Evolutionary conservation across 2,888 invertebrate genomes (phyloP), one percentile per base, ranked within the genome.

Genomic region (Empis stercorea): DNA sequence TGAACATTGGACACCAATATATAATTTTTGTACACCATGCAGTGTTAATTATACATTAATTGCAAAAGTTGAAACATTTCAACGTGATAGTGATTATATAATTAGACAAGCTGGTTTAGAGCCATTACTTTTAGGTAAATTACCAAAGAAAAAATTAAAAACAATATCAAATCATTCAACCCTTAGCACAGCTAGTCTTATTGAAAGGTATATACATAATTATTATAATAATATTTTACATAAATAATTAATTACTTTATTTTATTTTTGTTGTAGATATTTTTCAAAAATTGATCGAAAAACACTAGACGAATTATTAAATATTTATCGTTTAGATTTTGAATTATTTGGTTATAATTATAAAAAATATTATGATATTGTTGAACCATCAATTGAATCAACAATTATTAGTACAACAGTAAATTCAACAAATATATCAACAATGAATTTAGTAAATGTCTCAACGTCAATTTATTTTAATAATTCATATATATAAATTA

Each of bases 331-430:
- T 56, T 65, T 77, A 55, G 81, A 81, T 66, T 81, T 80, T 64
- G 78, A 80, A 65, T 76, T 81, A 70, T 81, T 81, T 60, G 78
- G 78, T 56, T 81, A 81, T 63, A 73, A 78, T 66, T 66, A 72
- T 46, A 70, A 66, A 54, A 68, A 76, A 60, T 79, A 79, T 66
- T 71, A 70, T 50, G 61, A 62, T 55, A 64, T 76, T 69, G 64
- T 73, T 66, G 60, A 71, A 64, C 57, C 69, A 71, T 27, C 5
- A 27, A 27, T 27, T 7, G 23, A 30, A 20, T 7, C 47, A 23
- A 49, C 52, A 45, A 51, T 50, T 39, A 52, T 51, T 47, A 45
- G 43, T 46, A 43, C 48, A 39, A 27, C 40, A 48, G 23, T 41
- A 40, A 41, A 27, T 34, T 36, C 43, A 20, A 40, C 10, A 10